phyloP scores from a whole-genome alignment of 2,888 invertebrate species.

The Thereva unica region DNA sequence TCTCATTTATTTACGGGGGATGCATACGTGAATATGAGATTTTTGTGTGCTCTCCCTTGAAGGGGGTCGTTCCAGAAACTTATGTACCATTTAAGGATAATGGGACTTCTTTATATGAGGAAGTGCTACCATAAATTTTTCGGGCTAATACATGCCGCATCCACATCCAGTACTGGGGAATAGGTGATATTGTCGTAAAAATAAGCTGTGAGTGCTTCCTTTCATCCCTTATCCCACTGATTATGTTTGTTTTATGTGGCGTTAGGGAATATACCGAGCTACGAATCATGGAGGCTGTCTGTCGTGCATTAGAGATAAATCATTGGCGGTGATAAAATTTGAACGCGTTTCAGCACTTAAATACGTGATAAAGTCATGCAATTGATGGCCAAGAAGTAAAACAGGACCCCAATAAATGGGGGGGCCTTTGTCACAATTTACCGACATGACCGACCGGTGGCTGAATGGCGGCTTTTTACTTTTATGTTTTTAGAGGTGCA shows the following conservation, averaged over 20 bases:
- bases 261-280: conserved; percentile 4
- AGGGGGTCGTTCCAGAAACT: conserved; percentile 23
- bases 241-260: conserved; percentile 29
- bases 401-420: no score
- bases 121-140: conserved; percentile 27
- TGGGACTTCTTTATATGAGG: conserved; percentile 25
- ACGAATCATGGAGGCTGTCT: not conserved
- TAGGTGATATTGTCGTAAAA: conserved; percentile 19
- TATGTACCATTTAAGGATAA: conserved; percentile 33
- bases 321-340: conserved; percentile 23
- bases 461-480: no score
- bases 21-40: conserved; percentile 30
- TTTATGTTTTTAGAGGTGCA: no score
- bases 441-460: no score
- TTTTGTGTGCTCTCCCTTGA: conserved; percentile 22
- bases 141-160: not conserved
- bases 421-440: no score
- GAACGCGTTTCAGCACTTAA: conserved; percentile 17
- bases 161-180: conserved; percentile 6
- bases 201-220: conserved; percentile 29
- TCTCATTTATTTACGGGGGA: conserved; percentile 29
- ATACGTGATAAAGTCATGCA: conserved; percentile 15
- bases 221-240: conserved; percentile 28
- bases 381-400: no score
- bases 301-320: conserved; percentile 19